A percentile compares a stretch with the other conserved stretches of the same genome.
phyloP scores from a whole-genome alignment of 2,113 vertebrate genomes.

The Halichoeres trimaculatus region DNA sequence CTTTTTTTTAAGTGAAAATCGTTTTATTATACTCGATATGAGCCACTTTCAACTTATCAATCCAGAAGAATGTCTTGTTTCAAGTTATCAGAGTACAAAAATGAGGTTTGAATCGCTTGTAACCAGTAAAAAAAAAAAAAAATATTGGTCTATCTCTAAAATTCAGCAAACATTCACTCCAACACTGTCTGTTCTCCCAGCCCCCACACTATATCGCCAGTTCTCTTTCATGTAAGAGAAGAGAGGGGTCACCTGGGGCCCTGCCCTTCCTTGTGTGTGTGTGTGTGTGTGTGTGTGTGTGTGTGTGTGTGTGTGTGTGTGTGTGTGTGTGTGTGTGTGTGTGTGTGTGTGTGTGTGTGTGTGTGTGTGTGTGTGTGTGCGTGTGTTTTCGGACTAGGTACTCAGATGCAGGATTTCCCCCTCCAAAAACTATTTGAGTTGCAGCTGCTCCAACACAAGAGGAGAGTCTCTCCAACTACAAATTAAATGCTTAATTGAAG shows the following conservation, averaged over 20 bases:
- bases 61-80: too few species aligned
- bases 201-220: conserved; percentile 17
- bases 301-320: conserved; percentile 34
- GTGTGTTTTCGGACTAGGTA: conserved; percentile 1
- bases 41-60: too few species aligned
- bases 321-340: conserved; percentile 35
- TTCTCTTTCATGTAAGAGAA: conserved; percentile 69
- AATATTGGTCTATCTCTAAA: too few species aligned
- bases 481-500: conserved; percentile 61
- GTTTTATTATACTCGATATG: too few species aligned
- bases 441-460: conserved; percentile 56
- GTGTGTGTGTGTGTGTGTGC: conserved; percentile 40
- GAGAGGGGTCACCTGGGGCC: conserved; percentile 61
- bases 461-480: conserved; percentile 47
- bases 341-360: conserved; percentile 25
- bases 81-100: too few species aligned
- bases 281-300: conserved; percentile 35
- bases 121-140: too few species aligned
- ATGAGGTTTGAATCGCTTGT: too few species aligned
- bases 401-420: conserved; percentile 36
- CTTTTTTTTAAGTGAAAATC: too few species aligned
- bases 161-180: conserved; percentile 24
- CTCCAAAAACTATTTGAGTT: conserved; percentile 42
- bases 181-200: neutral
- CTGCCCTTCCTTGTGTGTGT: conserved; percentile 30